phyloP scores from a whole-genome alignment of 1,140 invertebrate species.

The Halotydeus destructor region DNA sequence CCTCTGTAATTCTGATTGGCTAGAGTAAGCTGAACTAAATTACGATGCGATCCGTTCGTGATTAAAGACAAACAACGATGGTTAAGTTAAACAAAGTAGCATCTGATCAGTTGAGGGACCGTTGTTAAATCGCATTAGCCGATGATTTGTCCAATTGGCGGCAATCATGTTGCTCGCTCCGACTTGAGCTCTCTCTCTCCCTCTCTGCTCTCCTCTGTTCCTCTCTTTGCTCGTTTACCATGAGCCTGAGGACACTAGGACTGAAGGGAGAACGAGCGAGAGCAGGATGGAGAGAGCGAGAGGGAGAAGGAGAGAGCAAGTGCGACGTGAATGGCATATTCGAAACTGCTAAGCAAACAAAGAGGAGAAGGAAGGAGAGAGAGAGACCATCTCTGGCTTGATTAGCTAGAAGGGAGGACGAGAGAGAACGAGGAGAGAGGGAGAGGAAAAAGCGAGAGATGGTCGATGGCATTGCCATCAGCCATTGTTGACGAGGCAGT shows the following conservation, averaged over 20 bases:
- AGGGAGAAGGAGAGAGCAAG: not conserved
- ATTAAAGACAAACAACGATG: not conserved
- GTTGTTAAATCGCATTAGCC: not conserved
- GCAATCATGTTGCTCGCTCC: too few relatives aligned
- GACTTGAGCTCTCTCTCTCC: too few relatives aligned
- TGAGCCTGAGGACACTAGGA: not conserved
- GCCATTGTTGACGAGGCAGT: too few relatives aligned
- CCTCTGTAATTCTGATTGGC: not conserved
- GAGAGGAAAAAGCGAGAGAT: too few relatives aligned
- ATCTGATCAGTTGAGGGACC: not conserved
- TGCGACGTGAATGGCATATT: not conserved
- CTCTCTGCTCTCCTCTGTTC: too few relatives aligned
- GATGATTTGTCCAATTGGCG: not conserved
- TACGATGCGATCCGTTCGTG: not conserved
- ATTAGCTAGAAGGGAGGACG: not conserved
- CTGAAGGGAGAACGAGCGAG: not conserved
- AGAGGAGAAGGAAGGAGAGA: conserved; percentile 1
- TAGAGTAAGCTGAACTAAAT: not conserved
- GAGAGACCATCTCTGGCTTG: not conserved
- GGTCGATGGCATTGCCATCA: too few relatives aligned
- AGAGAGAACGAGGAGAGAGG: too few relatives aligned
- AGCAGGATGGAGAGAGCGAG: not conserved
- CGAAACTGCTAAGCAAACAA: not conserved
- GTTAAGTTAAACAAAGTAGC: not conserved
- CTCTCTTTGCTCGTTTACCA: not conserved